Evolutionary conservation across 2,113 vertebrate genomes (phyloP).

Genomic region (Columba livia): DNA sequence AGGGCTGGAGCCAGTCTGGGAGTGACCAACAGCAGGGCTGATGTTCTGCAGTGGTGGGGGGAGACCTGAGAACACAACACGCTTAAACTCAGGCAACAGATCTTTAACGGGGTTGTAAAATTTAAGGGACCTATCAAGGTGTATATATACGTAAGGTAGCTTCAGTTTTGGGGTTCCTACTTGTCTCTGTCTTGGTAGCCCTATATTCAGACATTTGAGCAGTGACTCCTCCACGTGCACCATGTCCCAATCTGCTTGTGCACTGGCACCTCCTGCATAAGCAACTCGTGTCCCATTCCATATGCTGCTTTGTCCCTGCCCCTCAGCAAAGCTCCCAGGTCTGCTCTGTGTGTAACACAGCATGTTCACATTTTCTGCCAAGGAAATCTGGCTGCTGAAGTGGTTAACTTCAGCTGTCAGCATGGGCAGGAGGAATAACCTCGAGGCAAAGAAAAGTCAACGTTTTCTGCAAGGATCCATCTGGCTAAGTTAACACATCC

Average conservation of each 20-base stretch:
- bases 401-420: not conserved
- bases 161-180: not conserved
- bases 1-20: not conserved
- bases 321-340: not conserved
- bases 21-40: not conserved
- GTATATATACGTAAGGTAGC: accelerated
- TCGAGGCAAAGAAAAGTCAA: conserved; percentile 15
- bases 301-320: not conserved
- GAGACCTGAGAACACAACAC: not conserved
- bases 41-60: not conserved
- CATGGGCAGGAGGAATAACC: not conserved
- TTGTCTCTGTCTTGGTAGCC: not conserved
- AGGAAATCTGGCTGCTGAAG: not conserved
- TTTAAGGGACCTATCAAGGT: not conserved
- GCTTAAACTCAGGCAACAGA: not conserved
- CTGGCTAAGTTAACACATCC: not conserved
- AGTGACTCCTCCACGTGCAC: not conserved
- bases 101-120: not conserved
- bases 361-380: not conserved
- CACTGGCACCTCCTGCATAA: not conserved
- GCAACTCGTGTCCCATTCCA: accelerated
- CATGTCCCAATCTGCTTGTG: not conserved
- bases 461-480: not conserved
- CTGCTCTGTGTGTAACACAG: not conserved
- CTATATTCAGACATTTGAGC: not conserved